Conservation (phyloP, 2,113 vertebrate genomes). For the Hucho hucho region DNA sequence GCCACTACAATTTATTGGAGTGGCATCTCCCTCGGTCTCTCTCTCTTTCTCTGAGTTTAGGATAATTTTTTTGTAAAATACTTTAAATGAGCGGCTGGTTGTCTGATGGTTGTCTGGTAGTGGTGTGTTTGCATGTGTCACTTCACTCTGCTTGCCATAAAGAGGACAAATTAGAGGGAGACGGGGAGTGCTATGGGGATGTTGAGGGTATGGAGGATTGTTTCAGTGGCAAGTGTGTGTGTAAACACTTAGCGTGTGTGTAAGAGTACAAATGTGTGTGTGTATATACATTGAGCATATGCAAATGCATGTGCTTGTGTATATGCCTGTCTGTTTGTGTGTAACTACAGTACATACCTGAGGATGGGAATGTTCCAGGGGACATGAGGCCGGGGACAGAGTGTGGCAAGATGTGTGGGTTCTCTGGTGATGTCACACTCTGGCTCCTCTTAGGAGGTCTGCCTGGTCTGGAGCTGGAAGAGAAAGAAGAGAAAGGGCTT, state of each 20-base stretch:
- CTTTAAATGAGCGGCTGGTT: background rate
- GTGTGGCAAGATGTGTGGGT: constrained; percentile 99
- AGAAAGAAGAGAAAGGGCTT: constrained; percentile 33
- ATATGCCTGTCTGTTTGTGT: constrained; percentile 5
- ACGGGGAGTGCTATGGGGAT: constrained; percentile 44
- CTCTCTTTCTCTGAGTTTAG: constrained; percentile 47
- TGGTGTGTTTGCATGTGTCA: constrained; percentile 69
- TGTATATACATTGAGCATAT: background rate
- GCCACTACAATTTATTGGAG: constrained; percentile 74
- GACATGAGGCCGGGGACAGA: constrained; percentile 98
- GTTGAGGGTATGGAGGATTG: background rate
- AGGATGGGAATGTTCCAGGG: constrained; percentile 96
- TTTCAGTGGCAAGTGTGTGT: background rate
- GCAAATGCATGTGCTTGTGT: background rate
- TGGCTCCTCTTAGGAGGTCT: constrained; percentile 98
- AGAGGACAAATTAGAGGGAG: constrained; percentile 58
- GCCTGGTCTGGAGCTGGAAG: constrained; percentile 96
- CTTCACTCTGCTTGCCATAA: constrained; percentile 72
- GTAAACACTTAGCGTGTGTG: background rate
- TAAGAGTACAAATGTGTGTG: constrained; percentile 3
- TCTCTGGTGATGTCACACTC: constrained; percentile 95
- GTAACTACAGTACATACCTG: constrained; percentile 80
- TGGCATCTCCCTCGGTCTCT: constrained; percentile 32
- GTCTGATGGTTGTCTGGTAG: constrained; percentile 68
- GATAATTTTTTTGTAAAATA: constrained; percentile 61